Evolutionary conservation across 37 sponge, comb jelly and placozoan genomes (phyloP).

Genomic region (Ianthella basta): DNA sequence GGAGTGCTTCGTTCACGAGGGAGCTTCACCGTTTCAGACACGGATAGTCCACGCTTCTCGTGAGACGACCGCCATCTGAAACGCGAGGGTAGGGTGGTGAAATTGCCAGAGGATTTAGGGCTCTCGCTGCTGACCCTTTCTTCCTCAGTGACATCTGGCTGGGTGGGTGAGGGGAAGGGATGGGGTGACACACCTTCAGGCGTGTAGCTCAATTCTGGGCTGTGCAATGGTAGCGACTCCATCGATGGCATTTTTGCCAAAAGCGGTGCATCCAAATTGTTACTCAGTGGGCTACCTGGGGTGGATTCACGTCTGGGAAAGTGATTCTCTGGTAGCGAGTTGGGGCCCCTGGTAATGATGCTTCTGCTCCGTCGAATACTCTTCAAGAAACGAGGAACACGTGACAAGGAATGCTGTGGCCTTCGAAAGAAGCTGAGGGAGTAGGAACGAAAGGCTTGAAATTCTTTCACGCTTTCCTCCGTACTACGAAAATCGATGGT

Average conservation of each 20-base stretch:
- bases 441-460: slow-evolving; percentile 32
- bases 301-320: too few species aligned
- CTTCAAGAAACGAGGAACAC: slow-evolving; percentile 8
- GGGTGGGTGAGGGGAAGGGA: too few species aligned
- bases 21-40: neutral
- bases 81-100: neutral
- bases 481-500: neutral
- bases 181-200: neutral
- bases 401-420: neutral
- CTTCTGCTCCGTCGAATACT: slow-evolving; percentile 19
- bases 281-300: too few species aligned
- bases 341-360: neutral
- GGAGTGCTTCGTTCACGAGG: neutral
- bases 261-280: neutral
- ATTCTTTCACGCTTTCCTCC: slow-evolving; percentile 13
- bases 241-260: slow-evolving; percentile 8
- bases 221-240: neutral
- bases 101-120: too few species aligned
- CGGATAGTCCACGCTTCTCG: neutral
- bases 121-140: too few species aligned
- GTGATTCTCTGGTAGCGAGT: too few species aligned
- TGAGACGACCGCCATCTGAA: neutral
- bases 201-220: neutral
- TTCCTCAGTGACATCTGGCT: too few species aligned
- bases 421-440: slow-evolving; percentile 23